Base-by-base conservation (phyloP, 92 coral and sea anemone species). In the Actinernus sp. region DNA sequence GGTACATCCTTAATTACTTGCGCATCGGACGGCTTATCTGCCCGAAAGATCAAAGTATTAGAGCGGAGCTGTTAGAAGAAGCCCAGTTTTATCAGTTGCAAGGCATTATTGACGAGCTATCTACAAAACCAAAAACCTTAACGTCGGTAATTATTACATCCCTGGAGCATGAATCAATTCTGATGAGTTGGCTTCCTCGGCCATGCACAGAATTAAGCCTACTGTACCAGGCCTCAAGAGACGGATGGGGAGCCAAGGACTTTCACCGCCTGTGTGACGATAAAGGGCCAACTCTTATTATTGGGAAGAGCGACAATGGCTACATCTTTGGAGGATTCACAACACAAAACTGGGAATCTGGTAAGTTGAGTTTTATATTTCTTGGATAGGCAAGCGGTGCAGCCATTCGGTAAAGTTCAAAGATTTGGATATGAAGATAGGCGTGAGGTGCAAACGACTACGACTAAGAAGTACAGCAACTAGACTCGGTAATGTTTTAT, bases 81-180 rank as follows among this genome's bases (percentile, higher is more conserved):
- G 93, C 93, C 3, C 65, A 75, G 33, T 87, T 81, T 49, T 87
- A 62, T 54, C 88, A 81, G 63, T 57, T 87, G 17, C 68, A 49
- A 36, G 93, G 88, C 1, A 53, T 81, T 3, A 19, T 74, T 12
- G 58, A 45, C n/a, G 34, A 26, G 14, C 81, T 71, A 6, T n/a
- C n/a, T n/a, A n/a, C n/a, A n/a, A n/a, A n/a, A n/a, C n/a, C n/a
- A n/a, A n/a, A n/a, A n/a, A n/a, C n/a, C n/a, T n/a, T 43, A 61
- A 0, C 2, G 19, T n/a, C 24, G 25, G 29, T 61, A 19, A 57
- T 41, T 1, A 54, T 56, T 22, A 67, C 32, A n/a, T 18, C 63
- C 18, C 29, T 37, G 26, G 80, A 62, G n/a, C 59, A 84, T 2
- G 73, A 62, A 31, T 43, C 73, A 14, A 63, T 33, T 1, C 50